Evolutionary conservation across 2,888 invertebrate species (phyloP).

Genomic region (Catocala sponsa): DNA sequence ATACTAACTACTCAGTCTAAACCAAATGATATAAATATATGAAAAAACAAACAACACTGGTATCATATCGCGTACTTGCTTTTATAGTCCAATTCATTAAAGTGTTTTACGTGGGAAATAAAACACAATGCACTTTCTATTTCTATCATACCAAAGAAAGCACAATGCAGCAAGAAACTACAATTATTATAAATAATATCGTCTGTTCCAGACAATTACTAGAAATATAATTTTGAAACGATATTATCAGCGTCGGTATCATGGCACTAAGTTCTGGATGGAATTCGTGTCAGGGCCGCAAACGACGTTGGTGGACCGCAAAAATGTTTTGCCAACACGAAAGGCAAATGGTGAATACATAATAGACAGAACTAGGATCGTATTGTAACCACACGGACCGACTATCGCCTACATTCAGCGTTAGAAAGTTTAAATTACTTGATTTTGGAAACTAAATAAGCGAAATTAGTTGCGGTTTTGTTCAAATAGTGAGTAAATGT

Average conservation of each 20-base stretch:
- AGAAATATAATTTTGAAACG: slow-evolving; percentile 1
- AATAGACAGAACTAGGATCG: slow-evolving; percentile 14
- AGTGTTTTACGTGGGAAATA: slow-evolving; percentile 32
- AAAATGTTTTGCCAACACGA: slow-evolving; percentile 36
- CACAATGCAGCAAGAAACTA: neutral
- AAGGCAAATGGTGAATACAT: slow-evolving; percentile 16
- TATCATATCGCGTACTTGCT: neutral
- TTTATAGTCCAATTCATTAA: slow-evolving; percentile 32
- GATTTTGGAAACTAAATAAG: neutral
- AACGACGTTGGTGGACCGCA: slow-evolving; percentile 42
- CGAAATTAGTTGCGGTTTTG: slow-evolving; percentile 19
- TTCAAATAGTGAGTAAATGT: no score
- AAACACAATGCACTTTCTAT: slow-evolving; percentile 40
- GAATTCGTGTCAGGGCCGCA: slow-evolving; percentile 56
- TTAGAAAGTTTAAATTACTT: slow-evolving; percentile 34
- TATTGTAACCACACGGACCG: slow-evolving; percentile 21
- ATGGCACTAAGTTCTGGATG: slow-evolving; percentile 32
- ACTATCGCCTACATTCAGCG: slow-evolving; percentile 13
- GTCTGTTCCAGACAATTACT: neutral
- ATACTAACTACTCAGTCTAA: no score
- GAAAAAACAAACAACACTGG: no score
- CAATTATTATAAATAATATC: slow-evolving; percentile 11
- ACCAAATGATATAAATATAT: no score
- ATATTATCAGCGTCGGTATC: slow-evolving; percentile 17
- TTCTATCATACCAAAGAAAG: slow-evolving; percentile 21